Evolutionary conservation across 2,113 vertebrate genomes (phyloP), one percentile per base, ranked within the genome.

Genomic region (Thymallus thymallus): DNA sequence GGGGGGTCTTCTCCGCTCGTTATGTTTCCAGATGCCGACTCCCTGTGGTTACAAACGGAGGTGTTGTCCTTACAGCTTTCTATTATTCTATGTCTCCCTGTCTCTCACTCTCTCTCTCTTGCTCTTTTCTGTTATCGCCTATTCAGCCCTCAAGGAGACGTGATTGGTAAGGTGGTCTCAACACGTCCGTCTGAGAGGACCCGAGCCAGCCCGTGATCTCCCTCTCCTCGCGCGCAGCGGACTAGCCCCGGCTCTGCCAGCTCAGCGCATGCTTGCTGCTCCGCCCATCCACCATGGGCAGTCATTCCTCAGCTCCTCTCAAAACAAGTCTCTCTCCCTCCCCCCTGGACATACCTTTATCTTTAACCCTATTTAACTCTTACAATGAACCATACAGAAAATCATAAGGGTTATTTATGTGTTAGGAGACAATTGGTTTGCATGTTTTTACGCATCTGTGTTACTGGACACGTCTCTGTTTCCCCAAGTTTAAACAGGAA

Each of bases 231-330:
- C 82, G 74, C 85, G 69, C 73, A 69, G 80, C 90, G 87, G 87
- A 91, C 88, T 87, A 90, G 89, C 90, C 85, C 88, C 79, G 83
- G 83, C 82, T 90, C 88, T 92, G 92, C 92, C 92, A 93, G 90
- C 92, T 93, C 92, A 93, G 91, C 91, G 91, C 92, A 90, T 90
- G 91, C 90, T 86, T 89, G 81, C 89, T 83, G 92, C 92, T 91
- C 92, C 91, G 90, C 92, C 92, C 86, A 24, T 87, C 82, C 84
- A 77, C 82, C 88, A 74, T 80, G 85, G 90, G 88, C 88, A 85
- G 91, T 84, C 88, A 85, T 90, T 84, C 88, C 87, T 80, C 84
- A 81, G 83, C 86, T 84, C 56, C 68, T 74, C 74, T 87, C 88
- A 82, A 81, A 63, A 51, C 10, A 41, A 51, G 48, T 18, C 12